Evolutionary conservation across 2,797 vertebrate species (phyloP), one percentile per base, ranked within the genome.

Genomic region (Silurus aristotelis): DNA sequence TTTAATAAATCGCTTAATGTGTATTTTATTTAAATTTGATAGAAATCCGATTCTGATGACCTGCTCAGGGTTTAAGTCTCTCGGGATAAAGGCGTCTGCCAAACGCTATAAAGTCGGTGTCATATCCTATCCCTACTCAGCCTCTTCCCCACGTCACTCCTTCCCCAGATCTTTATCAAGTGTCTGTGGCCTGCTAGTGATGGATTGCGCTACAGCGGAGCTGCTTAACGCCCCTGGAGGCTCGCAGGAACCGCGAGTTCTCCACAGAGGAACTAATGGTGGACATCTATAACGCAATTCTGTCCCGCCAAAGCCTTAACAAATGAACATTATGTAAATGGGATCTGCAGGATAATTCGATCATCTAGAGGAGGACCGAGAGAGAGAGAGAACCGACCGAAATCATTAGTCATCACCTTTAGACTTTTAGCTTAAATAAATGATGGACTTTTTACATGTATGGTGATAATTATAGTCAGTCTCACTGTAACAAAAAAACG

Each of bases 271-370:
- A 64, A 31, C 68, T 85, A 85, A 85, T 80, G 84, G 58, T 63
- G 67, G 55, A 73, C 81, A 73, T 83, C 67, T 66, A 38, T 80
- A 85, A 85, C 84, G 52, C 77, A 80, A 80, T 81, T 55, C 60
- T 6, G 20, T 73, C 46, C 68, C 67, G 46, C 78, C 46, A 72
- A 72, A 73, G 68, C 81, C 70, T 72, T 85, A 64, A 73, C 58
- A 81, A 85, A 81, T 73, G 77, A 64, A 52, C 76, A 55, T 71
- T 79, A 84, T 61, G 83, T 61, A 80, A 79, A 84, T 80, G 56
- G 38, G 56, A 63, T n/a, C 75, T 52, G 76, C 38, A 52, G 38
- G 22, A 73, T 81, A 85, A 75, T 63, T 83, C 55, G n/a, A 46
- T 73, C 68, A 2, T 83, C 20, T 31, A 14, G 75, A 27, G 55